Conservation (phyloP, 2,888 invertebrate genomes). For the Rosalia funebris region DNA sequence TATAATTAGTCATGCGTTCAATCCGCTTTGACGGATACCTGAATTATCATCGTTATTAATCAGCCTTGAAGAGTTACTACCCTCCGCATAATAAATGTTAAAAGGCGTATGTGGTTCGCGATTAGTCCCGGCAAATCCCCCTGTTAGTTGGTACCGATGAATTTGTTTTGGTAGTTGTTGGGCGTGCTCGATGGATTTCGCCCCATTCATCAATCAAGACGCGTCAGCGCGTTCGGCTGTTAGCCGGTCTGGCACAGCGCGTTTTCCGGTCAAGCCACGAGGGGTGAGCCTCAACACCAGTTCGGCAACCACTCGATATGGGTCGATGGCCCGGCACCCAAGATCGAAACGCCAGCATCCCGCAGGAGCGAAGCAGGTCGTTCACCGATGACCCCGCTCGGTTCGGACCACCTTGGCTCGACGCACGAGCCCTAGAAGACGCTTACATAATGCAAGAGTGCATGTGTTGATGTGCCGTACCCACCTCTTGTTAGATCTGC, state of each 20-base stretch:
- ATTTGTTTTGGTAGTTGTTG: constrained; percentile 10
- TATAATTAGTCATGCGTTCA: too few species aligned
- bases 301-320: constrained; percentile 40
- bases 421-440: constrained; percentile 10
- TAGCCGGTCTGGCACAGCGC: background rate
- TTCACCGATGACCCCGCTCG: constrained; percentile 38
- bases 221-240: background rate
- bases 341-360: constrained; percentile 30
- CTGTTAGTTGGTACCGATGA: background rate
- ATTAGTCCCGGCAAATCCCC: background rate
- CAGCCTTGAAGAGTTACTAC: background rate
- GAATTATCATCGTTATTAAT: background rate
- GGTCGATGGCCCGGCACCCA: constrained; percentile 40
- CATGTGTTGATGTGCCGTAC: constrained; percentile 16
- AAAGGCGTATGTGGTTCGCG: background rate
- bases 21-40: too few species aligned
- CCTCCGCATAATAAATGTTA: background rate
- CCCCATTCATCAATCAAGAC: constrained; percentile 1
- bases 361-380: constrained; percentile 32
- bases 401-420: constrained; percentile 22
- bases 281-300: constrained; percentile 17
- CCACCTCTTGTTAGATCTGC: constrained; percentile 20
- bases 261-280: constrained; percentile 12
- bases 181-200: constrained; percentile 4
- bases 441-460: constrained; percentile 7